Base-by-base conservation (phyloP, 2,797 vertebrate species). In the Fringilla coelebs region DNA sequence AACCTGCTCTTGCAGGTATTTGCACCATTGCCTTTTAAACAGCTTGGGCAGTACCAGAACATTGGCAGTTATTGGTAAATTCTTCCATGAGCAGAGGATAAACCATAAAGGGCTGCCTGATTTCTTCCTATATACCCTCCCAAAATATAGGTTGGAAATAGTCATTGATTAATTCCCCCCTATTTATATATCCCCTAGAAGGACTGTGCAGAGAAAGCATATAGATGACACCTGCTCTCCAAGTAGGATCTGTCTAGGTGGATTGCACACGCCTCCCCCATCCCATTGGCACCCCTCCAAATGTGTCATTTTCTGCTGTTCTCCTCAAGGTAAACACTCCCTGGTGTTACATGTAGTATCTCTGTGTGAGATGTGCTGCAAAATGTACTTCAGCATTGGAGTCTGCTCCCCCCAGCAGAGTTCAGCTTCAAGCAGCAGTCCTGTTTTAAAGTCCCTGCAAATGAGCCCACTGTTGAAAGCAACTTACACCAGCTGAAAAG, bases 401-500 rank as follows among this genome's bases (percentile, higher is more conserved):
- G 67, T 32, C 40, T 85, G 68, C 17, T 84, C 38, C 57, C 22
- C 5, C 31, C 65, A 84, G 70, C 46, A 54, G 86, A 75, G 81
- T 90, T 96, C 95, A 88, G 74, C 77, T 70, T 85, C 75, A 48
- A 89, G 89, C 89, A 90, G 58, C 55, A 94, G 75, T 16, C 34
- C 74, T 96, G 89, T 62, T 89, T 91, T 96, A 86, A 96, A 93
- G 87, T 94, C 94, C 61, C 40, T 96, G 90, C 91, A 92, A 85
- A 96, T 68, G 70, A 92, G 86, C 85, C 41, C 46, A 6, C 88
- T 94, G 51, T 91, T 22, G 20, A 77, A 80, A 95, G 94, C 93
- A 94, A 96, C 85, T 91, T 94, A 75, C 68, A 65, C 94, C 89
- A 95, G 93, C 90, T 97, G 78, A 94, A 95, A 96, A 89, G 89